These are phyloP conservation scores for Orius laevigatus DNA, from an alignment of 1,140 invertebrate species.

Conservation along the genomic window DNA sequence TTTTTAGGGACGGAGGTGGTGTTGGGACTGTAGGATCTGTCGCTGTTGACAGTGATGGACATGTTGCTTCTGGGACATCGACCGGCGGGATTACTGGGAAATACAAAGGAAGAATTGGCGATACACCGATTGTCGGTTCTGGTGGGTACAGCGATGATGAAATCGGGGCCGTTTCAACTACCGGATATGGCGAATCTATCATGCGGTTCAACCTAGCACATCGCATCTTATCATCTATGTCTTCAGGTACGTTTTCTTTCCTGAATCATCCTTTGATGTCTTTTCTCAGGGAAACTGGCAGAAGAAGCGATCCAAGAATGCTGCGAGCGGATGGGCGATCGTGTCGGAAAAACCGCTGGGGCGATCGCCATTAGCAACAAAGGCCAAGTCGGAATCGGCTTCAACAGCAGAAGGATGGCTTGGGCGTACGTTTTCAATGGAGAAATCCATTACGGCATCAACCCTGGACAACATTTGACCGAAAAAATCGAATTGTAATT, in stretches of 20 bases:
- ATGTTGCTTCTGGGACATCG: slow-evolving; percentile 60
- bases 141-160: slow-evolving; percentile 56
- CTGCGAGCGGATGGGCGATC: slow-evolving; percentile 43
- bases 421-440: slow-evolving; percentile 53
- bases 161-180: slow-evolving; percentile 52
- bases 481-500: slow-evolving; percentile 4
- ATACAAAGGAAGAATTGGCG: slow-evolving; percentile 62
- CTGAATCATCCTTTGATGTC: background rate
- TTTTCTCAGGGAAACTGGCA: slow-evolving; percentile 26
- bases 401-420: slow-evolving; percentile 55
- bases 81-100: slow-evolving; percentile 75
- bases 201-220: slow-evolving; percentile 57
- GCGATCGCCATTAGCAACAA: slow-evolving; percentile 52
- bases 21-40: slow-evolving; percentile 72
- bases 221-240: slow-evolving; percentile 44
- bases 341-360: slow-evolving; percentile 52
- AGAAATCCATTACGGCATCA: slow-evolving; percentile 44
- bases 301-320: slow-evolving; percentile 40
- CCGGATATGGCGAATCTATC: slow-evolving; percentile 62
- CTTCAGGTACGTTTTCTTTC: slow-evolving; percentile 31
- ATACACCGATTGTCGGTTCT: slow-evolving; percentile 51
- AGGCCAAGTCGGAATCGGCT: slow-evolving; percentile 51
- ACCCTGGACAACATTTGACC: slow-evolving; percentile 28
- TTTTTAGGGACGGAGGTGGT: slow-evolving; percentile 22
- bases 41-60: slow-evolving; percentile 48